Evolutionary conservation across 2,797 vertebrate species (phyloP).

Genomic region (Clarias platycephalus): DNA sequence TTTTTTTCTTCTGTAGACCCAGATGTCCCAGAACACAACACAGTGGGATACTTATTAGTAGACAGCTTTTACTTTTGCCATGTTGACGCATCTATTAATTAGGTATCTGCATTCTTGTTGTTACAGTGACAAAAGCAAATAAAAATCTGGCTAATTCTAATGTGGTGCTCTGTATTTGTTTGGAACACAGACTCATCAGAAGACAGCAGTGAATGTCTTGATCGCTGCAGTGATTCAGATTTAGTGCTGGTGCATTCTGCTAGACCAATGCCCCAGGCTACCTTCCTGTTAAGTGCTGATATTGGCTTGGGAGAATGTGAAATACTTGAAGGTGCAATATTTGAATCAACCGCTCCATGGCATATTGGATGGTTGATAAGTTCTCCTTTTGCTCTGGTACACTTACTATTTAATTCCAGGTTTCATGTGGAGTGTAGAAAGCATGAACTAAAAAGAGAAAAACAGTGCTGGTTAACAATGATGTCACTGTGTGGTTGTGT

Average conservation of each 20-base stretch:
- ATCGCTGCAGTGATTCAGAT: constrained; percentile 42
- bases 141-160: constrained; percentile 39
- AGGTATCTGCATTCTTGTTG: constrained; percentile 53
- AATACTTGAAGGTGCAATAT: constrained; percentile 31
- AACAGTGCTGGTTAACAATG: not conserved
- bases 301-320: constrained; percentile 33
- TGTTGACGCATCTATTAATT: constrained; percentile 50
- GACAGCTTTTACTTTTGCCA: not conserved
- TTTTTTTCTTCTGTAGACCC: not conserved
- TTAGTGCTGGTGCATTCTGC: constrained; percentile 41
- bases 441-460: not conserved
- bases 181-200: constrained; percentile 28
- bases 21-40: constrained; percentile 27
- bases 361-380: constrained; percentile 20
- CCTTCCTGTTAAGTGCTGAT: constrained; percentile 36
- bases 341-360: constrained; percentile 32
- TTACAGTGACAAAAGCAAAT: constrained; percentile 36
- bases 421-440: not conserved
- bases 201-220: constrained; percentile 16
- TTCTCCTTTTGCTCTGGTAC: constrained; percentile 3
- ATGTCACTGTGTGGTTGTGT: not conserved
- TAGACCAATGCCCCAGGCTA: constrained; percentile 25
- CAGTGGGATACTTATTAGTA: not conserved
- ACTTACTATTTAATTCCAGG: constrained; percentile 2
- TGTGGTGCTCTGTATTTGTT: constrained; percentile 30